Evolutionary conservation across 2,888 invertebrate species (phyloP), one percentile per base, ranked within the genome.

Genomic region (Hypsopygia costalis): DNA sequence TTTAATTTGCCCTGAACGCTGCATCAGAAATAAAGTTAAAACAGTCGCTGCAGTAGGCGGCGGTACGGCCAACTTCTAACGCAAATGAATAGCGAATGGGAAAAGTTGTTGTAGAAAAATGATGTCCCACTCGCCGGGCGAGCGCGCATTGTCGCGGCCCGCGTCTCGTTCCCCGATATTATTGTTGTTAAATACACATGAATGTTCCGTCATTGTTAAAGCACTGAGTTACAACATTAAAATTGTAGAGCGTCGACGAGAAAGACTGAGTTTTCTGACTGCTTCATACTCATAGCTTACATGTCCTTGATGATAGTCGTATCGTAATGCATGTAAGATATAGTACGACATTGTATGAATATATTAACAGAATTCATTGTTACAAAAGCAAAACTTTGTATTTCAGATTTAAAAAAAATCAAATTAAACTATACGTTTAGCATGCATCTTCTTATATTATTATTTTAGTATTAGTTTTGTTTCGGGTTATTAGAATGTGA

Each of bases 1-100:
- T 87, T 87, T 87, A 88, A 88, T 88, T 88, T 87, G 86, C 81
- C 81, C 81, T 85, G 88, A 88, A 87, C 81, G 85, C 82, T 86
- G 88, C 87, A 87, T 86, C 88, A 86, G 83, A 83, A 86, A 86
- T 86, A 87, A 86, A 87, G 86, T 87, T 87, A 85, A 87, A 87
- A 87, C 85, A 87, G 87, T 85, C 81, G 77, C 75, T 82, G 86
- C 85, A 85, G 79, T 77, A 74, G 81, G 79, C 76, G 71, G 75
- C 59, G 62, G 77, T 62, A 81, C 80, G 85, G 54, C 71, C 72
- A 88, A 87, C 87, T 88, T 87, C 85, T 86, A 87, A 88, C 87
- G 82, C 85, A 85, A 87, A 88, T 88, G 88, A 88, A 88, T 87
- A 88, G 83, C 80, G 86, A 88, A 87, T 87, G 85, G 82, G 85